Conservation (phyloP, 2,888 invertebrate species). For the Neoaliturus tenellus region DNA sequence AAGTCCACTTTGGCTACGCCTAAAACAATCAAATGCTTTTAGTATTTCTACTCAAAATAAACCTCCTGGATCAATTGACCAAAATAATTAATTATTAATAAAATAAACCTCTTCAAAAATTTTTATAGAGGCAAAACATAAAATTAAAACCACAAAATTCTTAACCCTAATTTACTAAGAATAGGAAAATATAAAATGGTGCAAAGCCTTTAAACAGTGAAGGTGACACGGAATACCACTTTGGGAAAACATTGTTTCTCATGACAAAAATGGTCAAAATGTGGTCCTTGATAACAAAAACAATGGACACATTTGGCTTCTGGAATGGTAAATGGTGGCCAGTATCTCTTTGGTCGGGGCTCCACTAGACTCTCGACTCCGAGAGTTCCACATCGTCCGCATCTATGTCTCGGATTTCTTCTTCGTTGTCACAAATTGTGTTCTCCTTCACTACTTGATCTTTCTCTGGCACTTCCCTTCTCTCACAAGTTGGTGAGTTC, state of each 20-base stretch:
- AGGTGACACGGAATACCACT: not conserved
- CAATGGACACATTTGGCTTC: constrained; percentile 22
- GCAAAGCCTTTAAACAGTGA: not conserved
- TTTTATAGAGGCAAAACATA: too few species aligned
- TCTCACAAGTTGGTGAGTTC: constrained; percentile 32
- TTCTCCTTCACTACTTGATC: not conserved
- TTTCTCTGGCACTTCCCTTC: not conserved
- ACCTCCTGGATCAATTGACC: too few species aligned
- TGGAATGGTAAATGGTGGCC: not conserved
- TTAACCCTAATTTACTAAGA: constrained; percentile 12
- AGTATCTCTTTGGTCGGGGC: not conserved
- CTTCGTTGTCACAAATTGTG: constrained; percentile 5
- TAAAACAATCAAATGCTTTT: too few species aligned
- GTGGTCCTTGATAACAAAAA: not conserved
- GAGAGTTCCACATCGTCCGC: constrained; percentile 31
- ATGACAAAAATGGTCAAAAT: not conserved
- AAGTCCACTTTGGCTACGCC: too few species aligned
- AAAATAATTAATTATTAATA: too few species aligned
- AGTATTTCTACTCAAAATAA: too few species aligned
- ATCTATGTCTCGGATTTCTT: constrained; percentile 32
- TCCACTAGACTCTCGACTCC: constrained; percentile 15
- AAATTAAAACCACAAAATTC: not conserved
- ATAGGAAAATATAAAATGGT: constrained; percentile 43
- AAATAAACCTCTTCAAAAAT: too few species aligned
- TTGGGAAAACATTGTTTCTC: not conserved